A percentile compares a stretch with the other conserved stretches of the same genome.
phyloP scores from a whole-genome alignment of 2,797 vertebrate genomes.

The Sparus aurata region DNA sequence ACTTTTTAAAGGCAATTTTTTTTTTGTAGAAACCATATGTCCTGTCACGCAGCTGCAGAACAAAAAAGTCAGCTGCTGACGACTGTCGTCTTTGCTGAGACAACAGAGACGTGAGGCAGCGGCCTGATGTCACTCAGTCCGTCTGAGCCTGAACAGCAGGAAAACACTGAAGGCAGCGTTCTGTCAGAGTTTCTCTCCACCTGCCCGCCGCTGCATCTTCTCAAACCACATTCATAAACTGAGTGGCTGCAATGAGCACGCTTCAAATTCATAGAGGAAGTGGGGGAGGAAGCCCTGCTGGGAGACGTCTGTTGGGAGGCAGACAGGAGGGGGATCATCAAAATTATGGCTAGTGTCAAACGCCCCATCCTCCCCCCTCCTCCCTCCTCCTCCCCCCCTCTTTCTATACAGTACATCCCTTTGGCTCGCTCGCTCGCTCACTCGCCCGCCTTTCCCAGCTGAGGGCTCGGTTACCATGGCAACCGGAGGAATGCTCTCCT shows the following conservation, averaged over 20 bases:
- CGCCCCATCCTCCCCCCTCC: neutral
- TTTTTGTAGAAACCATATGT: no score
- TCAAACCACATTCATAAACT: neutral
- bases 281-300: neutral
- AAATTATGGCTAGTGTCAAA: conserved; percentile 44
- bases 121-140: no score
- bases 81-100: no score
- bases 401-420: conserved; percentile 55
- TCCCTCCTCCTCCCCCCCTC: neutral
- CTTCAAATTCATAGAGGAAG: neutral
- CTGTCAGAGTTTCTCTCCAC: neutral
- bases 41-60: no score
- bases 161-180: neutral
- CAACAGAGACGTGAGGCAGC: no score
- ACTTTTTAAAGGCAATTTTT: no score
- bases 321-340: conserved; percentile 31
- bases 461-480: conserved; percentile 76
- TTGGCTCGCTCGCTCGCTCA: conserved; percentile 29
- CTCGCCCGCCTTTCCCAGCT: conserved; percentile 52
- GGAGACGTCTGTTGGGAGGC: conserved; percentile 27
- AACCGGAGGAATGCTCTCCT: conserved; percentile 73
- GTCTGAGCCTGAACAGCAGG: no score
- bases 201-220: no score
- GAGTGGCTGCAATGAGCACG: neutral
- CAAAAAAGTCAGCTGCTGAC: no score